Evolutionary conservation across 1,140 invertebrate species (phyloP).

Genomic region (Drosophila grimshawi): DNA sequence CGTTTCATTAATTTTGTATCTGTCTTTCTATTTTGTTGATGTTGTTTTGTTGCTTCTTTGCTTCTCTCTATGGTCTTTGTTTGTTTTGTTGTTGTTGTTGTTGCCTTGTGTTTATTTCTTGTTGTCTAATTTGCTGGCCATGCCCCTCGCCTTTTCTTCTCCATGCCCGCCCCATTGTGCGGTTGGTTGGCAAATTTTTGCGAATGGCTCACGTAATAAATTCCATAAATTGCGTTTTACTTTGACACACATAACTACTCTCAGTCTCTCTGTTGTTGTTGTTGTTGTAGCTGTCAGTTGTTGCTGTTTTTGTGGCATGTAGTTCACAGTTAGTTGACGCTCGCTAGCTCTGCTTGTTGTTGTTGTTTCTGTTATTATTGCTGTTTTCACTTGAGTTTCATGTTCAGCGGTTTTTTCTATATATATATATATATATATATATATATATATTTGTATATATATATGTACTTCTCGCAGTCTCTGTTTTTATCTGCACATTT

Average conservation of each 20-base stretch:
- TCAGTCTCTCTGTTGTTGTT: constrained; percentile 27
- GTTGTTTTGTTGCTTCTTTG: constrained; percentile 1
- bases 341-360: not conserved
- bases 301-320: constrained; percentile 53
- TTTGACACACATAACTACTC: constrained; percentile 71
- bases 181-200: constrained; percentile 56
- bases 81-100: constrained; percentile 20
- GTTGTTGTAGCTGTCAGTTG: constrained; percentile 43
- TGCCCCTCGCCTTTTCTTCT: constrained; percentile 12
- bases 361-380: constrained; percentile 34
- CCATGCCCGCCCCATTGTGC: constrained; percentile 1
- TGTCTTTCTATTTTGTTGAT: constrained; percentile 32
- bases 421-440: not conserved
- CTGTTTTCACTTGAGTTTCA: constrained; percentile 58
- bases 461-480: constrained; percentile 43
- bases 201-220: constrained; percentile 77
- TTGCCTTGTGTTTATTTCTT: not conserved
- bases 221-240: constrained; percentile 81
- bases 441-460: constrained; percentile 1
- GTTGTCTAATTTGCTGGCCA: constrained; percentile 22
- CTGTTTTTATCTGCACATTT: constrained; percentile 68
- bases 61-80: constrained; percentile 4
- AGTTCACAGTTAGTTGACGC: constrained; percentile 56
- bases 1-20: constrained; percentile 69
- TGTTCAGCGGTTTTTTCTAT: constrained; percentile 35